These are phyloP conservation scores for Loris lydekkerianus DNA, from an alignment of 2,797 vertebrate species.

Conservation along the genomic window DNA sequence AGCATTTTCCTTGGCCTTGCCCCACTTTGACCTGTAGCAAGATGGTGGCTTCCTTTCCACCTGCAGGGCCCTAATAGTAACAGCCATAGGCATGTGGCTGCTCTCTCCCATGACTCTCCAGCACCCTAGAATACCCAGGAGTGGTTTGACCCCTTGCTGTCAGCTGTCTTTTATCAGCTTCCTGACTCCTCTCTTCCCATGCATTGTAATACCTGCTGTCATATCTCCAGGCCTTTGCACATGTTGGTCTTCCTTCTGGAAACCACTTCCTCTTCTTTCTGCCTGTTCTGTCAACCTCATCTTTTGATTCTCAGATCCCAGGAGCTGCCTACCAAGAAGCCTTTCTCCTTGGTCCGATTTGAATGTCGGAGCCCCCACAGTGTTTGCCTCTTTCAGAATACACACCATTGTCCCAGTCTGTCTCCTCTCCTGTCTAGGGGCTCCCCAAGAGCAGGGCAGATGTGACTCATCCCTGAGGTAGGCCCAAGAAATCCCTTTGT, in stretches of 20 bases:
- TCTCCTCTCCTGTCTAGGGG: not conserved
- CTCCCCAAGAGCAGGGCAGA: no score
- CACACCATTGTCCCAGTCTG: not conserved
- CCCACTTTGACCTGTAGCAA: not conserved
- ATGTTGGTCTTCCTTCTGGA: not conserved
- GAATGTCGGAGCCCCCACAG: not conserved
- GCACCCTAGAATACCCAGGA: not conserved
- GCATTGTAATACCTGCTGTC: not conserved
- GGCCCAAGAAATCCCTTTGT: not conserved
- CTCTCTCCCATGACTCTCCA: not conserved
- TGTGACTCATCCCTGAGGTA: not conserved
- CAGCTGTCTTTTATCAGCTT: not conserved
- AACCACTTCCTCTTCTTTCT: not conserved
- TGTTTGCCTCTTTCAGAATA: not conserved
- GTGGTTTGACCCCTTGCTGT: not conserved
- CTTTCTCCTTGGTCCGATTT: not conserved
- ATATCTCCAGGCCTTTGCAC: not conserved
- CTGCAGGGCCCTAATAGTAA: not conserved
- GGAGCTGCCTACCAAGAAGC: not conserved
- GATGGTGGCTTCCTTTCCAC: not conserved
- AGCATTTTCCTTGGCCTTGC: not conserved
- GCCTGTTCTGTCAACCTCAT: not conserved
- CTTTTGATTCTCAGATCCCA: not conserved
- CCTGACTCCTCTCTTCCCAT: no score
- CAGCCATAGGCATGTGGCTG: not conserved